Conservation (phyloP, 2,797 vertebrate genomes). For the Enteromius anoplus region DNA sequence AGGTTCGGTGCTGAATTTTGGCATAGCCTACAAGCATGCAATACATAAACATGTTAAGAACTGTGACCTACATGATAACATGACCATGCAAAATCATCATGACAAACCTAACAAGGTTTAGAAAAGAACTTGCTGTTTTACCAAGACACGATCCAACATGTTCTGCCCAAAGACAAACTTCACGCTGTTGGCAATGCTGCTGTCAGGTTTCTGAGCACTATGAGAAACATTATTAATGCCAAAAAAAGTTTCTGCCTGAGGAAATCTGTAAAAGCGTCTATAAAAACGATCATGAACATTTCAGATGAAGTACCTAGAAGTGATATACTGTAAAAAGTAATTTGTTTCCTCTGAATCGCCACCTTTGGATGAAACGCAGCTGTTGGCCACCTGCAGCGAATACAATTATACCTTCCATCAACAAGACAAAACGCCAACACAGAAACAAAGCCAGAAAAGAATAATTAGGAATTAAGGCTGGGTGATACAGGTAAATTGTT, state of each 20-base stretch:
- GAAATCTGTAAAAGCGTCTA: not conserved
- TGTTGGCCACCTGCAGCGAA: slow-evolving; percentile 66
- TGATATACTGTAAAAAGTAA: slow-evolving; percentile 88
- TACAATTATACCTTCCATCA: no score
- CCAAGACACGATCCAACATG: slow-evolving; percentile 87
- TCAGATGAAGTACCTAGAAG: slow-evolving; percentile 69
- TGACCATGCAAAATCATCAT: not conserved
- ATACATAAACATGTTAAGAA: not conserved
- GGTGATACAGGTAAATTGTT: not conserved
- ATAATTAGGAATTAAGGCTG: not conserved
- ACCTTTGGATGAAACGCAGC: slow-evolving; percentile 53
- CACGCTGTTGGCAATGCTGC: slow-evolving; percentile 73
- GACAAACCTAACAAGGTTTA: not conserved
- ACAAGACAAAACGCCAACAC: not conserved
- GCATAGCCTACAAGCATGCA: slow-evolving; percentile 73
- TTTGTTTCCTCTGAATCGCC: slow-evolving; percentile 77
- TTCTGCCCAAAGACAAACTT: slow-evolving; percentile 90
- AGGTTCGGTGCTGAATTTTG: slow-evolving; percentile 73
- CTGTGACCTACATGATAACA: not conserved
- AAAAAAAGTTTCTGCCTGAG: slow-evolving; percentile 12
- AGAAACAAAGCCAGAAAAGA: not conserved
- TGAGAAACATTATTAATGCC: slow-evolving; percentile 23
- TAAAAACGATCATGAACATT: slow-evolving; percentile 4
- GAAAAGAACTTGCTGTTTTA: slow-evolving; percentile 66
- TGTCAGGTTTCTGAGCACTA: slow-evolving; percentile 77